phyloP scores from a whole-genome alignment of 2,113 vertebrate genomes.

The Edolisoma coerulescens region DNA sequence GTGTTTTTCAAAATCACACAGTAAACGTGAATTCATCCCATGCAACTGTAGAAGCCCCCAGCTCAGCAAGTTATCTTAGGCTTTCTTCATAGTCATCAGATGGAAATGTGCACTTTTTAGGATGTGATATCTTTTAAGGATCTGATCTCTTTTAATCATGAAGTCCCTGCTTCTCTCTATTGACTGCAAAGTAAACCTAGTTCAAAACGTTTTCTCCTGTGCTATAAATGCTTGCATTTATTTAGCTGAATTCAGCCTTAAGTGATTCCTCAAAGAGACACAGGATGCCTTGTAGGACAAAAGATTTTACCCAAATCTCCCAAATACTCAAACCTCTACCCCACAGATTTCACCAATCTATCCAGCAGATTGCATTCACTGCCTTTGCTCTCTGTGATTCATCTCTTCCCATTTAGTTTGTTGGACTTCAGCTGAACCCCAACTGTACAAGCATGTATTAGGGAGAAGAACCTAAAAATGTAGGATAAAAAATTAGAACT shows the following conservation, averaged over 20 bases:
- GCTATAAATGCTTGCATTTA: neutral
- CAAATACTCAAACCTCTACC: neutral
- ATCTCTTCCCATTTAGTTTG: neutral
- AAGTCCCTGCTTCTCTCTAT: neutral
- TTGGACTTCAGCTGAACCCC: neutral
- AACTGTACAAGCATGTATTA: neutral
- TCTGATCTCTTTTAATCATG: neutral
- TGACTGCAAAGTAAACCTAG: neutral
- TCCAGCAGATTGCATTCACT: neutral
- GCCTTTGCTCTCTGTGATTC: neutral
- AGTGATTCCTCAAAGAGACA: neutral
- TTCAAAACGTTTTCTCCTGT: neutral
- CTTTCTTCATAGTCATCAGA: neutral
- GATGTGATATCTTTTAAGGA: neutral
- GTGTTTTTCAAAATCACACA: neutral
- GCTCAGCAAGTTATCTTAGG: neutral
- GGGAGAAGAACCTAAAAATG: neutral
- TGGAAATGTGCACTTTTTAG: neutral
- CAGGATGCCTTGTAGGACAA: neutral
- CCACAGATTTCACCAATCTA: fast-evolving
- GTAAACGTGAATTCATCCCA: neutral
- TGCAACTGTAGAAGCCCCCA: neutral
- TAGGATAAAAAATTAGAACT: neutral
- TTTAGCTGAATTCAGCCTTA: neutral
- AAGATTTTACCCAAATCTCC: neutral